Conservation (phyloP, 2,888 invertebrate species). For the Urechis unicinctus region DNA sequence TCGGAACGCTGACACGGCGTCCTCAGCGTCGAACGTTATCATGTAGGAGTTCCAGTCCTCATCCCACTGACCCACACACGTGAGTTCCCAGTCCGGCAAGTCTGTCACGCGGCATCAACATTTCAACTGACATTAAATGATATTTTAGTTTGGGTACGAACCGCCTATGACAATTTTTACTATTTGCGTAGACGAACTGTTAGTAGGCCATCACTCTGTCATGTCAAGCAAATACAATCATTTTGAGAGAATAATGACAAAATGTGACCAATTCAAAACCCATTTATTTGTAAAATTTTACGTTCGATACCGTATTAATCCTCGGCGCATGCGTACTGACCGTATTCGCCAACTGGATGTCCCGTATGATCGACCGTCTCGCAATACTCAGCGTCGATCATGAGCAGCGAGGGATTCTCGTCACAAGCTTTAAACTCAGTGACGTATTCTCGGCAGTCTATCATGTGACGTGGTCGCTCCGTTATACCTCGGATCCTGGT, state of each 20-base stretch:
- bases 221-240: too few species aligned
- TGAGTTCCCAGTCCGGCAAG: constrained; percentile 92
- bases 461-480: constrained; percentile 75
- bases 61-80: constrained; percentile 96
- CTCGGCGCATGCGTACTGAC: too few species aligned
- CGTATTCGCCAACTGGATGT: constrained; percentile 64
- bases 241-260: too few species aligned
- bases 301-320: too few species aligned
- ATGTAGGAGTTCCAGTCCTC: constrained; percentile 94
- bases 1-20: constrained; percentile 88
- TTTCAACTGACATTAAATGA: too few species aligned
- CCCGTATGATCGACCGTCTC: constrained; percentile 90
- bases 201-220: too few species aligned
- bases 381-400: constrained; percentile 91
- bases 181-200: too few species aligned
- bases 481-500: constrained; percentile 94
- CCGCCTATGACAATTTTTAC: too few species aligned
- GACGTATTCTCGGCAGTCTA: constrained; percentile 85
- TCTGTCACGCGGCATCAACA: too few species aligned
- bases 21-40: constrained; percentile 90
- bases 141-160: too few species aligned
- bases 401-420: constrained; percentile 78
- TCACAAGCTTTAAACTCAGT: constrained; percentile 94
- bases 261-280: too few species aligned
- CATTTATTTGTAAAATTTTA: too few species aligned